A percentile compares a stretch with the other conserved stretches of the same genome.
Conservation (phyloP, 2,113 vertebrate genomes). For the Typhlomys cinereus region DNA sequence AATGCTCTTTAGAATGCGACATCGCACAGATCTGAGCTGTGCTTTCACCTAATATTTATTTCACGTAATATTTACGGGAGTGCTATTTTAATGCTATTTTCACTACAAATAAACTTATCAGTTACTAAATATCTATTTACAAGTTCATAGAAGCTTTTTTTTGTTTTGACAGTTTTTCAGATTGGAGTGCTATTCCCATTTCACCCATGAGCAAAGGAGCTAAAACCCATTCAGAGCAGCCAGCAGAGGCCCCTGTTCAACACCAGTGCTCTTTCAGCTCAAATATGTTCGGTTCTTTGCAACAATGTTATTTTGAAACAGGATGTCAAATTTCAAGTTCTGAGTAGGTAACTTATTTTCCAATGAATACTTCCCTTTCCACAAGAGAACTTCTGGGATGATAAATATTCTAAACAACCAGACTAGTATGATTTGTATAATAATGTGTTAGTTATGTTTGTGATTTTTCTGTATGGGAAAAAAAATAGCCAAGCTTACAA, state of each 20-base stretch:
- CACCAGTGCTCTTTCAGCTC: not conserved
- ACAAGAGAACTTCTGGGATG: not conserved
- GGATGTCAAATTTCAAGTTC: constrained; percentile 33
- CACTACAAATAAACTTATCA: not conserved
- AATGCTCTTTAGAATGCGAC: not conserved
- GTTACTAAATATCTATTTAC: not conserved
- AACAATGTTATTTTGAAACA: not conserved
- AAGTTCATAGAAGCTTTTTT: not conserved
- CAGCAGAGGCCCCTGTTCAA: not conserved
- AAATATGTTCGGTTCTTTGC: not conserved
- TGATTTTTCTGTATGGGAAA: constrained; percentile 5
- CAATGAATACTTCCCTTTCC: not conserved
- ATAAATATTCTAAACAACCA: not conserved
- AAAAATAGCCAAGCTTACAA: constrained; percentile 4
- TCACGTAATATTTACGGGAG: not conserved
- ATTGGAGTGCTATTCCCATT: not conserved
- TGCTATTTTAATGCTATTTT: constrained; percentile 22
- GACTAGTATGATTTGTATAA: not conserved
- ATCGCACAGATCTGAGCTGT: not conserved
- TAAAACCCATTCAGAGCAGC: constrained; percentile 3
- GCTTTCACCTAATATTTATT: not conserved
- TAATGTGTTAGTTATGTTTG: constrained; percentile 3
- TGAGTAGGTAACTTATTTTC: constrained; percentile 32
- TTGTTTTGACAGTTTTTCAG: constrained; percentile 27
- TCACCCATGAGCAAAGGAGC: constrained; percentile 7